Evolutionary conservation across 2,888 invertebrate species (phyloP), one percentile per base, ranked within the genome.

Genomic region (Clusia tigrina): DNA sequence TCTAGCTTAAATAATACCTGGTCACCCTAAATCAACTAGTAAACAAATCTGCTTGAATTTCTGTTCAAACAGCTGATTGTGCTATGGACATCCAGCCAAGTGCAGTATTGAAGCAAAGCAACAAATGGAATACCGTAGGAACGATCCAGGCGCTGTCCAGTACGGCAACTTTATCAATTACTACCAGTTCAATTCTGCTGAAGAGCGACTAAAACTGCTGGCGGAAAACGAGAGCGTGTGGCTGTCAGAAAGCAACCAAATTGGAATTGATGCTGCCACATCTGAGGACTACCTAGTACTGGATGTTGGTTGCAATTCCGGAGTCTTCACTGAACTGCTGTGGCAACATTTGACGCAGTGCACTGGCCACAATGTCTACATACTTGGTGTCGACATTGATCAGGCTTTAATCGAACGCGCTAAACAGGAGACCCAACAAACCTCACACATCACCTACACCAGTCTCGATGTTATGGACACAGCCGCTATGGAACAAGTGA

Each of bases 151-250:
- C 22, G 91, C 93, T 37, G 90, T 90, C 1, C 88, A 88, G 78
- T 88, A 86, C 85, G 94, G 94, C 58, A 94, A 94, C 84, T 95
- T 94, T 74, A 93, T 92, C 64, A 94, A 94, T 83, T 95, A 94
- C 79, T 95, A 95, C 79, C 85, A 90, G 69, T 94, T 94, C 77
- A 90, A 94, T 83, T 87, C 90, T 59, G 88, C 90, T 23, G 85
- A 87, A 63, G 88, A 89, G 70, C 87, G 94, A 75, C 85, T 90
- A 53, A 84, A 86, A 56, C 85, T 90, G 71, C 84, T 94, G 68
- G 88, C 89, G 25, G 6, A n/a, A 1, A 74, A 77, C 64, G 18
- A 6, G 10, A 77, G 85, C 69, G 79, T 88, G 2, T 80, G 80
- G 80, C 64, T 87, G 85, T 85, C 64, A 2, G 60, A 72, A 51